phyloP scores from a whole-genome alignment of 2,888 invertebrate species.

The Choristoneura rosaceana region DNA sequence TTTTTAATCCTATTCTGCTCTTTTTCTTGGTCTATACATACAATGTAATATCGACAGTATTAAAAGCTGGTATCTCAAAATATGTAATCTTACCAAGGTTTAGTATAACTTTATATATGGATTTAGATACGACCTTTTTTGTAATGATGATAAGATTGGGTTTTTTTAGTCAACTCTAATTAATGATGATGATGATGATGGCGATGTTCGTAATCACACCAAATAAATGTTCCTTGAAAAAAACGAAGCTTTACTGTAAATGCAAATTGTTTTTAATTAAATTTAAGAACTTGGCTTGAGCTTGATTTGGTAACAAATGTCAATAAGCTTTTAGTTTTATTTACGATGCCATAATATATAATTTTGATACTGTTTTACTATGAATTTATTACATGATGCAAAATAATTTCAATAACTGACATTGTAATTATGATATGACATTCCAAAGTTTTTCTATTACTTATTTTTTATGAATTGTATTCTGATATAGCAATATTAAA shows the following conservation, averaged over 20 bases:
- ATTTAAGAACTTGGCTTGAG: not conserved
- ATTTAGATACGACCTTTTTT: too few species aligned
- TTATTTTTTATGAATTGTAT: not conserved
- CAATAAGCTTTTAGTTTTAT: not conserved
- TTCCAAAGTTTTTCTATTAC: constrained; percentile 23
- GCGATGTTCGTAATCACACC: constrained; percentile 13
- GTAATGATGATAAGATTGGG: too few species aligned
- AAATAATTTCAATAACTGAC: not conserved
- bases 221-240: constrained; percentile 1
- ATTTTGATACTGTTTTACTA: constrained; percentile 1
- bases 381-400: not conserved
- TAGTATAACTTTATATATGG: not conserved
- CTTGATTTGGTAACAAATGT: not conserved
- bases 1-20: too few species aligned
- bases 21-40: too few species aligned
- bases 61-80: too few species aligned
- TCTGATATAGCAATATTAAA: not conserved
- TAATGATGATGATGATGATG: too few species aligned
- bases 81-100: too few species aligned
- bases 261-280: too few species aligned
- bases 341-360: not conserved
- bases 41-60: not conserved
- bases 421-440: constrained; percentile 10
- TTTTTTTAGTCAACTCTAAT: too few species aligned
- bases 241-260: not conserved